Evolutionary conservation across 2,113 vertebrate species (phyloP).

Genomic region (Gymnarchus niloticus): DNA sequence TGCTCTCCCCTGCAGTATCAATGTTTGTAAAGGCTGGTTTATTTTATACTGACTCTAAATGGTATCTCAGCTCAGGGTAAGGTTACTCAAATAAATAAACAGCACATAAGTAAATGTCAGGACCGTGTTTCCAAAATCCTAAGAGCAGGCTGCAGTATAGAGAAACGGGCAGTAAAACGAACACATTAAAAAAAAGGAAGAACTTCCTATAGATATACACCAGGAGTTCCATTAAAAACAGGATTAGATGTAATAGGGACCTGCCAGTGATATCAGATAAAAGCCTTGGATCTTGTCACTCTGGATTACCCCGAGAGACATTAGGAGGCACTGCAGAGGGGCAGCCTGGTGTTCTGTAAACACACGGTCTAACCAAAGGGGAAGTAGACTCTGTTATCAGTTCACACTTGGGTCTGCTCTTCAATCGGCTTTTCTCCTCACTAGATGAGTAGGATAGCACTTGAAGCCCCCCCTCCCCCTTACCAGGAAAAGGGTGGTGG

Average conservation of each 20-base stretch:
- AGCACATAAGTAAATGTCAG: background rate
- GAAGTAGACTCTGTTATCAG: slow-evolving; percentile 42
- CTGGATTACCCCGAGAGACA: background rate
- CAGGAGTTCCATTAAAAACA: background rate
- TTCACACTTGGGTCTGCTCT: slow-evolving; percentile 34
- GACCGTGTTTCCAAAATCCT: background rate
- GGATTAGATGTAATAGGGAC: slow-evolving; percentile 2
- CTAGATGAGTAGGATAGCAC: slow-evolving; percentile 6
- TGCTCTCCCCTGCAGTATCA: background rate
- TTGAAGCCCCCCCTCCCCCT: background rate
- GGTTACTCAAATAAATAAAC: slow-evolving; percentile 2
- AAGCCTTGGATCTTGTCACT: background rate
- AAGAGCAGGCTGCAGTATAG: background rate
- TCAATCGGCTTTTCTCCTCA: slow-evolving; percentile 34
- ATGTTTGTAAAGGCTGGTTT: slow-evolving; percentile 29
- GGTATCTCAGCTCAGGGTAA: background rate
- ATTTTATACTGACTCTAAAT: slow-evolving; percentile 38
- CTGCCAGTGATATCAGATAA: background rate
- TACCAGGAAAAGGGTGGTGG: background rate
- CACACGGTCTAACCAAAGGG: background rate
- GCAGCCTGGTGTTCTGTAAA: slow-evolving; percentile 6
- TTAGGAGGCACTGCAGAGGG: slow-evolving; percentile 9
- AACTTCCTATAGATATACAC: background rate
- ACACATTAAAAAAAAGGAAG: background rate
- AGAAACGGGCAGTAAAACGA: background rate